These are phyloP conservation scores for Labeo catla DNA, from an alignment of 2,113 vertebrate genomes.

Conservation along the genomic window DNA sequence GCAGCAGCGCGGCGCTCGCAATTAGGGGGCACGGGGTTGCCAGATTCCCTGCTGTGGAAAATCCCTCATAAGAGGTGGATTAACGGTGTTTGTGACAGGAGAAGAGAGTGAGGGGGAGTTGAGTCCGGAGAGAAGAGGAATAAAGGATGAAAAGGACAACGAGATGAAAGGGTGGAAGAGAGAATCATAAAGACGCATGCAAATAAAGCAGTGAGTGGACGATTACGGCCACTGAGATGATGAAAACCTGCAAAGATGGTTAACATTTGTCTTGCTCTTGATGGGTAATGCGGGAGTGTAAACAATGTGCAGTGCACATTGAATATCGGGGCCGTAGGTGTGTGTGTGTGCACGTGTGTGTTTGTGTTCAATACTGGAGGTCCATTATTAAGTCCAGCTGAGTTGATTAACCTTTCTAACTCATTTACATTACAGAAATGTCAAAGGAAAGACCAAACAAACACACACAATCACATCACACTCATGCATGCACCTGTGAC, in stretches of 20 bases:
- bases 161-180: background rate
- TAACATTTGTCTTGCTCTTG: slow-evolving; percentile 25
- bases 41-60: slow-evolving; percentile 24
- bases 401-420: slow-evolving; percentile 51
- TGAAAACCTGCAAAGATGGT: background rate
- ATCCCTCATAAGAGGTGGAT: slow-evolving; percentile 27
- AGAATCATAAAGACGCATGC: background rate
- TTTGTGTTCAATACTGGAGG: background rate
- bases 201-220: background rate
- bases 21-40: slow-evolving; percentile 16
- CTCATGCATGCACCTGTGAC: background rate
- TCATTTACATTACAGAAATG: slow-evolving; percentile 56
- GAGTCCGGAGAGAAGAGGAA: background rate
- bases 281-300: background rate
- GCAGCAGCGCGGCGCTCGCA: background rate
- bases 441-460: slow-evolving; percentile 30
- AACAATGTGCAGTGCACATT: background rate
- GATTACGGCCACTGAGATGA: slow-evolving; percentile 17
- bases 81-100: slow-evolving; percentile 28
- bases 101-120: slow-evolving; percentile 3
- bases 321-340: background rate
- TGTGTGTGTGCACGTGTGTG: background rate
- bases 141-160: background rate
- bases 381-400: slow-evolving; percentile 32
- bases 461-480: slow-evolving; percentile 14